A percentile compares a stretch with the other conserved stretches of the same genome.
Conservation (phyloP, 2,888 invertebrate species). For the Aphodius sticticus region DNA sequence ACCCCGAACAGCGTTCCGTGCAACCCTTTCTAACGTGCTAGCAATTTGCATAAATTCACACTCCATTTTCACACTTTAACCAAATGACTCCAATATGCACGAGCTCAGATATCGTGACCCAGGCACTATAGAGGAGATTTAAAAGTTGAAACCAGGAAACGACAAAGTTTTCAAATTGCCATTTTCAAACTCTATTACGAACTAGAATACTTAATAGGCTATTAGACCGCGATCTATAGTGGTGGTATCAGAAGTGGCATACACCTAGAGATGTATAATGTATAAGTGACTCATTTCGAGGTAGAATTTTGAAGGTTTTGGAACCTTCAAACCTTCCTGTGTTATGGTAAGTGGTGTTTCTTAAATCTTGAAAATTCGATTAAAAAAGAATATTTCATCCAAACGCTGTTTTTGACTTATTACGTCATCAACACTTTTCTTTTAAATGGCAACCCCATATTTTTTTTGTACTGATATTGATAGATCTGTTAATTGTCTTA, state of each 20-base stretch:
- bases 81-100: background rate
- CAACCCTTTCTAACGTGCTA: background rate
- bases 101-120: background rate
- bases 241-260: background rate
- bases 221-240: background rate
- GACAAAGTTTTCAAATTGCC: background rate
- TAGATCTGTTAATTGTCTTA: too few relatives aligned
- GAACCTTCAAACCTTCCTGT: too few relatives aligned
- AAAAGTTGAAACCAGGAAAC: background rate
- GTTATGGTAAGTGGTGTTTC: too few relatives aligned
- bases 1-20: background rate
- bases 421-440: too few relatives aligned
- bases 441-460: too few relatives aligned
- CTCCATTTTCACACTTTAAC: background rate
- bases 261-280: background rate
- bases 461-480: too few relatives aligned
- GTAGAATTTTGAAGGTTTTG: too few relatives aligned
- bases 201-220: background rate
- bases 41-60: conserved; percentile 4
- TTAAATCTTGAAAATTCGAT: too few relatives aligned
- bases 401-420: too few relatives aligned
- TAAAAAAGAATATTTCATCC: too few relatives aligned
- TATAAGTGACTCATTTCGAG: too few relatives aligned
- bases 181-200: background rate
- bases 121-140: background rate